Evolutionary conservation across 2,797 vertebrate species (phyloP), one percentile per base, ranked within the genome.

Genomic region (Etheostoma nigrum): DNA sequence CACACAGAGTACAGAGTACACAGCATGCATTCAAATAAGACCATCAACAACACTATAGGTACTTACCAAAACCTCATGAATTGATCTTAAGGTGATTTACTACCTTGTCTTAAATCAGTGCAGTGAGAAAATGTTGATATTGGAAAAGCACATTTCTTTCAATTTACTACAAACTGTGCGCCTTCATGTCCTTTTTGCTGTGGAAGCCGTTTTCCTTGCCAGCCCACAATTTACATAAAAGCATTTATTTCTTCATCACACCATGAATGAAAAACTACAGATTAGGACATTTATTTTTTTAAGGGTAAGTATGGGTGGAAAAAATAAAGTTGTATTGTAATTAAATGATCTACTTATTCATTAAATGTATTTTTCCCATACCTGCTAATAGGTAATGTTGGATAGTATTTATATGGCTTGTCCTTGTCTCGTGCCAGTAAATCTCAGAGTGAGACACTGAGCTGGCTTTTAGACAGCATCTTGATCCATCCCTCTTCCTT

Each of bases 321-420:
- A 87, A 21, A 86, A 78, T 77, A 61, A 86, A 76, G 74, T 74
- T 23, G 65, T 69, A 83, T 89, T 87, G 75, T 86, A 85, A 92
- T 90, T 90, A 65, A 83, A 84, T 86, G 63, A 86, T 84, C 76
- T 74, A 69, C 55, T 86, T 84, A 79, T 91, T 92, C 81, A 89
- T 89, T 88, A 91, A 93, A 91, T 82, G 60, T 63, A 88, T 87
- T 89, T 91, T 91, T 72, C 54, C 67, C 48, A 10, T 70, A 86
- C 86, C 80, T 78, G 79, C 55, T 81, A 52, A 86, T 76, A 89
- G 78, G 69, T 88, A 78, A 84, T 90, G 89, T 92, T 87, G 83
- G 84, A 90, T 73, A 70, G 79, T 66, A 69, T 52, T 68, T 90
- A 92, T 82, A 90, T 81, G 59, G 81, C 67, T 91, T 92, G 73